These are phyloP conservation scores for Apaloderma vittatum DNA, from an alignment of 2,113 vertebrate species.

Conservation along the genomic window DNA sequence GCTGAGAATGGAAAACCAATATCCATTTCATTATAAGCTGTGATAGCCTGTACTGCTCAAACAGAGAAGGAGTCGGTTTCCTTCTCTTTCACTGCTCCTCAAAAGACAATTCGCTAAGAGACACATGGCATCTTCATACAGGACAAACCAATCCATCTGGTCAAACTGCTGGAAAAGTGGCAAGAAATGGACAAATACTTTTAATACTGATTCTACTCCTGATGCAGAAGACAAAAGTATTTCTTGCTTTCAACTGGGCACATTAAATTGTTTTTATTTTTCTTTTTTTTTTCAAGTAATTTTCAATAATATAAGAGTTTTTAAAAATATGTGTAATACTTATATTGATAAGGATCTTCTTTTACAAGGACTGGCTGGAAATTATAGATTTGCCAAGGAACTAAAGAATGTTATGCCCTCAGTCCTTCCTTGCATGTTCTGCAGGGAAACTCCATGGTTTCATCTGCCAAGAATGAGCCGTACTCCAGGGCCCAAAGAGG, in stretches of 20 bases:
- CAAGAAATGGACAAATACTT: neutral
- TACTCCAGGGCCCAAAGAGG: neutral
- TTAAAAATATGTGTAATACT: neutral
- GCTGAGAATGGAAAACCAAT: neutral
- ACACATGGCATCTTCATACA: accelerated
- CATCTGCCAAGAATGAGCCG: neutral
- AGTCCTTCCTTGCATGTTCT: neutral
- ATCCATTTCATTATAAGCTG: neutral
- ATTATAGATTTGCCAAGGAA: neutral
- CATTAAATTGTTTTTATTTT: neutral
- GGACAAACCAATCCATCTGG: neutral
- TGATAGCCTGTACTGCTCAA: neutral
- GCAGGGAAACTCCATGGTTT: neutral
- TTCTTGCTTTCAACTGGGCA: neutral
- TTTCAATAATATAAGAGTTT: neutral
- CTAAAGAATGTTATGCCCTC: accelerated
- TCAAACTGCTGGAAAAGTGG: neutral
- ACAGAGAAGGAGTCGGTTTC: neutral
- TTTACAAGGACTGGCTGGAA: neutral
- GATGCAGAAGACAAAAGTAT: neutral
- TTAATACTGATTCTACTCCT: neutral
- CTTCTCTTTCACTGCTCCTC: neutral
- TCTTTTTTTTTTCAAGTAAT: neutral
- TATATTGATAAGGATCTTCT: neutral
- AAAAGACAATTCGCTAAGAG: neutral